Base-by-base conservation (phyloP, 2,113 vertebrate genomes). In the Limnothrissa miodon region DNA sequence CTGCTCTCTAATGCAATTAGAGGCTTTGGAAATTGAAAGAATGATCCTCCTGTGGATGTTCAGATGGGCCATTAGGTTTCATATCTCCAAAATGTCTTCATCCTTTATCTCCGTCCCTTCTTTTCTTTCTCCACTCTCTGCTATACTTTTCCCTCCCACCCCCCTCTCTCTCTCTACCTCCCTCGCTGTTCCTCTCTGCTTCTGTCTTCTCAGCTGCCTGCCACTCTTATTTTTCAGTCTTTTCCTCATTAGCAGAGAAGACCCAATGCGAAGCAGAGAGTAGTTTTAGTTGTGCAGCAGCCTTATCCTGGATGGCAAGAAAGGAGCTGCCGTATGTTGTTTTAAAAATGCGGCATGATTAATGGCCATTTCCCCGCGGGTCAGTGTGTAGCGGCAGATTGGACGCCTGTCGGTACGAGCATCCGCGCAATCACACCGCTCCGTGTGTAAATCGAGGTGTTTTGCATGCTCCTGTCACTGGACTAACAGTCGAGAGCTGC, bases 1-100 rank as follows among this genome's bases (percentile, higher is more conserved):
- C 82, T 81, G 59, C 85, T 88, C 87, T 90, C 86, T 93, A 90
- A 93, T 92, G 86, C 90, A 91, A 93, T 93, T 92, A 93, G 88
- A 80, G 87, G 78, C 88, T 86, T 10, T 87, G 87, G 88, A 91
- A 93, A 94, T 92, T 91, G 91, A 93, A 94, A 92, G 91, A 91
- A 87, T 87, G 90, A 91, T 85, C 92, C 90, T 92, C 90, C 42
- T 86, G 89, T 88, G 89, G 84, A 88, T 90, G 86, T 88, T 90
- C 80, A 21, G 83, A 79, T 82, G 87, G 83, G 84, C 85, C 91
- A 90, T 90, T 91, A 89, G 88, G 86, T 88, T 90, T 90, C 90
- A 89, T 90, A 92, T 89, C 88, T 83, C 84, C 83, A 85, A 89
- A 89, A 89, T 85, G 85, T 91, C 86, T 90, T 90, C 83, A 91